Conservation (phyloP, 2,113 vertebrate species). For the Felis chaus region DNA sequence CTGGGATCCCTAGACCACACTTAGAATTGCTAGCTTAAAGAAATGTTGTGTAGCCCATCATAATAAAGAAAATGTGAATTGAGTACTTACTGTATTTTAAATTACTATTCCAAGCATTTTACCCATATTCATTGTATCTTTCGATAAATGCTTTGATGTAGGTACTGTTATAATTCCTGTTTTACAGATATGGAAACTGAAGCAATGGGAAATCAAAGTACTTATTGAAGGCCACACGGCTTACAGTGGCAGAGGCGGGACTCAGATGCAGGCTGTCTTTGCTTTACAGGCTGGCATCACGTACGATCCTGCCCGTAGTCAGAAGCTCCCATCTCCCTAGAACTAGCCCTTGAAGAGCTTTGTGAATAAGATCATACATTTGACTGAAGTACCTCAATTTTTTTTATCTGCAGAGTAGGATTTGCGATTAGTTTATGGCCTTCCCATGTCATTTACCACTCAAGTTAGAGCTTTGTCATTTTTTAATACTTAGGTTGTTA, state of each 20-base stretch:
- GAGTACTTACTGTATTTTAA: not conserved
- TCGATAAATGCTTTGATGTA: not conserved
- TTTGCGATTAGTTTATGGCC: not conserved
- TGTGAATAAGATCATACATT: not conserved
- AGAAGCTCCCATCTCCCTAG: not conserved
- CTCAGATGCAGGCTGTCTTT: not conserved
- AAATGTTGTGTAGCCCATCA: not conserved
- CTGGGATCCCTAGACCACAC: not conserved
- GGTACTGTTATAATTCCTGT: not conserved
- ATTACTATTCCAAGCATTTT: not conserved
- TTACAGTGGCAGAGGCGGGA: not conserved
- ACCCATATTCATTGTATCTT: not conserved
- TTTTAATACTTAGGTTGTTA: slow-evolving; percentile 30
- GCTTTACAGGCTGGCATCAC: not conserved
- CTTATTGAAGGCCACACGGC: not conserved
- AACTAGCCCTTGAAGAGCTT: not conserved
- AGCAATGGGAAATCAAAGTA: not conserved
- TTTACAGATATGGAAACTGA: not conserved
- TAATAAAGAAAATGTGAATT: not conserved
- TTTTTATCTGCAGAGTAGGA: not conserved
- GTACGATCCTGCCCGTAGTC: not conserved
- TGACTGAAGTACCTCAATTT: not conserved
- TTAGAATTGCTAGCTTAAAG: not conserved
- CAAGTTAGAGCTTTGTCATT: slow-evolving; percentile 16
- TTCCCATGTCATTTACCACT: not conserved